Percentiles rank a stretch among this genome's conserved stretches.
Conservation (phyloP, 2,888 invertebrate genomes). For the Parnassius smintheus region DNA sequence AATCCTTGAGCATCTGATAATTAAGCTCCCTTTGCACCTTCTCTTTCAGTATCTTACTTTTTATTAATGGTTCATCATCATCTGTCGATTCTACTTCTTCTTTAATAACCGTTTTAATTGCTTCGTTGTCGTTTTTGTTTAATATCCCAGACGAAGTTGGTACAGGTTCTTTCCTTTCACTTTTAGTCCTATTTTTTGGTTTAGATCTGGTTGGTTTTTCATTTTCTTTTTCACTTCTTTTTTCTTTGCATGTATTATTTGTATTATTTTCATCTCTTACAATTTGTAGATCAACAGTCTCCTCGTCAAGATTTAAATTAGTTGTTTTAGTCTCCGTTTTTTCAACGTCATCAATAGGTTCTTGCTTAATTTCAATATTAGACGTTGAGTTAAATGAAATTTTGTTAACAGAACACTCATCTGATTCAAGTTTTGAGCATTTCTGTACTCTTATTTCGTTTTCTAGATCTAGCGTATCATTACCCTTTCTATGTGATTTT, state of each 20-base stretch:
- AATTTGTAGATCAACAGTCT: background rate
- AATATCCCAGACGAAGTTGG: slow-evolving; percentile 28
- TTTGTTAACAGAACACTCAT: slow-evolving; percentile 6
- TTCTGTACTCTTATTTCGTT: slow-evolving; percentile 45
- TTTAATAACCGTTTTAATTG: slow-evolving; percentile 51
- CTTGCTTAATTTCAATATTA: slow-evolving; percentile 48
- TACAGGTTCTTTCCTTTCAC: slow-evolving; percentile 41
- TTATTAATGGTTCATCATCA: slow-evolving; percentile 70
- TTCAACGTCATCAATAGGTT: slow-evolving; percentile 66
- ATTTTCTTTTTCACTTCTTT: slow-evolving; percentile 46
- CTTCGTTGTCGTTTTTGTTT: slow-evolving; percentile 38
- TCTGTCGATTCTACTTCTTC: slow-evolving; percentile 68
- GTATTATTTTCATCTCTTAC: slow-evolving; percentile 38
- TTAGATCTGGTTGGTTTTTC: slow-evolving; percentile 49
- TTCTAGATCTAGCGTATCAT: slow-evolving; percentile 49
- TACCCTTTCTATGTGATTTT: slow-evolving; percentile 76
- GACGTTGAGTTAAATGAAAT: slow-evolving; percentile 20
- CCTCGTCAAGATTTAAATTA: slow-evolving; percentile 16
- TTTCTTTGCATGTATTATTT: slow-evolving; percentile 36
- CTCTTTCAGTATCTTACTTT: slow-evolving; percentile 68
- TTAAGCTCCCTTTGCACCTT: slow-evolving; percentile 63
- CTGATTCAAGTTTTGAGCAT: slow-evolving; percentile 15
- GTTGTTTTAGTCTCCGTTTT: slow-evolving; percentile 31
- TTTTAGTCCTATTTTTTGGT: slow-evolving; percentile 47
- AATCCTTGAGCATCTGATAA: slow-evolving; percentile 67